Base-by-base conservation (phyloP, 2,797 vertebrate species). In the Gallinago nigripennis region DNA sequence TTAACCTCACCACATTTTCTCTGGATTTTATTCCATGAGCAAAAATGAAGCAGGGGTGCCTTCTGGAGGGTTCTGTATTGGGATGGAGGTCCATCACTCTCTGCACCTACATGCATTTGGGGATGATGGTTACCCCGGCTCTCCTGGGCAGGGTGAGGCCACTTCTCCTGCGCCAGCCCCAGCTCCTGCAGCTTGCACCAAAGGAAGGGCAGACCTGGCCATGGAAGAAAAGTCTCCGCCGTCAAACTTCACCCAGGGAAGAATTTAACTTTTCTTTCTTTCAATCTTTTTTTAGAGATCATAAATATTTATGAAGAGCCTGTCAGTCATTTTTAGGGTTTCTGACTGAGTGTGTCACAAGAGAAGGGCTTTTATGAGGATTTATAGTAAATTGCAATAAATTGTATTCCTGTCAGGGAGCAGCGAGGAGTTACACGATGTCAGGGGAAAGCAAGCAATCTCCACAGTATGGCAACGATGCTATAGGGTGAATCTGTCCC, bases 251-350 rank as follows among this genome's bases (percentile, higher is more conserved):
- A 63, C 33, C 8, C 28, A 61, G 41, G 37, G 64, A 80, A 95
- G 71, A 89, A 85, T 76, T 70, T 56, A 88, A 96, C 85, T 95
- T 94, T 94, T 88, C 87, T 94, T 94, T 76, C 88, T 94, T 92
- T 90, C 92, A n/a, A 28, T 72, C 86, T 93, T 96, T 96, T 96
- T 96, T 96, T 93, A 91, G 92, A 88, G 77, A 76, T 95, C 88
- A 96, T 97, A 96, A 97, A 96, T 97, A 96, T 97, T 97, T 96
- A 97, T 97, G 93, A 95, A 85, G 90, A 77, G 12, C 78, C 83
- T 96, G 96, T 93, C 96, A 96, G 78, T 97, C 96, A 97, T 91
- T 94, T 97, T 94, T 95, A 96, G 96, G 93, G 95, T 94, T 96
- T 96, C 94, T 96, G 96, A 97, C 96, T 96, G 92, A 93, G 83